Conservation (phyloP, 1,140 invertebrate species). For the Leucophenga varia region DNA sequence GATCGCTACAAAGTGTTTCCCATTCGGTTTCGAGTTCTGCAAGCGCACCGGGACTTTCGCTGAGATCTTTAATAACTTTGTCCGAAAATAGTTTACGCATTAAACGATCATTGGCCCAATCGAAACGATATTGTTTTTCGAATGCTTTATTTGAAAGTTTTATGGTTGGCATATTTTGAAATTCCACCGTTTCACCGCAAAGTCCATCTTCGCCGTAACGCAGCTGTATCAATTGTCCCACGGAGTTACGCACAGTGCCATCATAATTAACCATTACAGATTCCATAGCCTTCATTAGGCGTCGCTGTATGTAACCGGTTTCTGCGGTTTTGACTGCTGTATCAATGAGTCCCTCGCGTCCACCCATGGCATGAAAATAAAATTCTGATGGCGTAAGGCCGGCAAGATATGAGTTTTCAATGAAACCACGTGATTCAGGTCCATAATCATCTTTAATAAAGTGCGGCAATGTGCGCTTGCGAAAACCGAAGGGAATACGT, state of each 20-base stretch:
- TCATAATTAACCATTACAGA: slow-evolving; percentile 98
- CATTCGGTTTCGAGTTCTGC: slow-evolving; percentile 90
- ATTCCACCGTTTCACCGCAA: slow-evolving; percentile 91
- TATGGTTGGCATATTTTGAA: slow-evolving; percentile 88
- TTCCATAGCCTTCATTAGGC: slow-evolving; percentile 99
- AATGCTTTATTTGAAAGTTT: slow-evolving; percentile 93
- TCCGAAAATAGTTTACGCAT: slow-evolving; percentile 85
- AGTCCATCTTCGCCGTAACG: slow-evolving; percentile 96
- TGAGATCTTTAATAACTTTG: slow-evolving; percentile 87
- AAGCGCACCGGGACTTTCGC: slow-evolving; percentile 84
- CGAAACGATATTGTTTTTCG: slow-evolving; percentile 92
- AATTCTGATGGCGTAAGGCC: slow-evolving; percentile 97
- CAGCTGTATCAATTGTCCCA: slow-evolving; percentile 92
- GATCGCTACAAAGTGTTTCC: slow-evolving; percentile 85
- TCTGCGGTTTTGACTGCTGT: slow-evolving; percentile 99
- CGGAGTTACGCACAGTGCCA: slow-evolving; percentile 89
- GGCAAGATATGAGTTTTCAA: slow-evolving; percentile 98
- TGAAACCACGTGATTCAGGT: slow-evolving; percentile 96
- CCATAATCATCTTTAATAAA: slow-evolving; percentile 99
- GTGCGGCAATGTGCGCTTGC: slow-evolving; percentile 94
- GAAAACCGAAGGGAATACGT: slow-evolving; percentile 97
- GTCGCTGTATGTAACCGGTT: slow-evolving; percentile 97
- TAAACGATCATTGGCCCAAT: slow-evolving; percentile 88
- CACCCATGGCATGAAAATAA: slow-evolving; percentile 99
- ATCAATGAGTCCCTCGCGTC: slow-evolving; percentile 98